Percentiles rank a stretch among this genome's conserved stretches.
phyloP scores from a whole-genome alignment of 2,888 invertebrate genomes.

The Hemicrepidius hirtus region DNA sequence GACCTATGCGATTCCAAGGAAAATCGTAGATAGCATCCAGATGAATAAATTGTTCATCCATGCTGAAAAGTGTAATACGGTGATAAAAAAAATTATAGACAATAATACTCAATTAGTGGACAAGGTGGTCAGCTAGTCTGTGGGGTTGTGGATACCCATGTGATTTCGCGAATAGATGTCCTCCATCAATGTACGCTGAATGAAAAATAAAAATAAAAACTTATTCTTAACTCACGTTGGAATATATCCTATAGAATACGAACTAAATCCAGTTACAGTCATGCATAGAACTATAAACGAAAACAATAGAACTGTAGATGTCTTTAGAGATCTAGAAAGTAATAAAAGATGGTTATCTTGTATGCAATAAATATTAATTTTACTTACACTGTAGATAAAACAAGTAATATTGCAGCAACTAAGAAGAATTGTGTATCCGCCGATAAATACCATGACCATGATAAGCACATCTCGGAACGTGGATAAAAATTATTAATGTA shows the following conservation, averaged over 20 bases:
- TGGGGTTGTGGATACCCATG: too few relatives aligned
- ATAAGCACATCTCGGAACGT: slow-evolving; percentile 71
- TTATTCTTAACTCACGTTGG: slow-evolving; percentile 72
- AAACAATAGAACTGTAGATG: slow-evolving; percentile 63
- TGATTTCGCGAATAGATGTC: too few relatives aligned
- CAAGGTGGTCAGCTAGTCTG: too few relatives aligned
- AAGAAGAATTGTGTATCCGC: slow-evolving; percentile 73
- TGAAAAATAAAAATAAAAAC: too few relatives aligned
- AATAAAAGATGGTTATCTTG: background rate
- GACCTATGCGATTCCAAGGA: slow-evolving; percentile 73
- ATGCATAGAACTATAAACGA: slow-evolving; percentile 66
- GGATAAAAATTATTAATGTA: slow-evolving; percentile 73
- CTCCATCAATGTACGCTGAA: too few relatives aligned
- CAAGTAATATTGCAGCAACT: slow-evolving; percentile 67
- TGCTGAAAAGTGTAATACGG: slow-evolving; percentile 59
- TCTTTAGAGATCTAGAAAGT: slow-evolving; percentile 66
- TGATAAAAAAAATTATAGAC: too few relatives aligned
- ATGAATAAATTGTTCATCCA: slow-evolving; percentile 69
- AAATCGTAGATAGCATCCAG: slow-evolving; percentile 72
- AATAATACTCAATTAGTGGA: too few relatives aligned
- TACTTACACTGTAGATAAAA: slow-evolving; percentile 71
- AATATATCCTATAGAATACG: slow-evolving; percentile 69
- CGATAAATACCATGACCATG: slow-evolving; percentile 74
- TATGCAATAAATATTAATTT: background rate
- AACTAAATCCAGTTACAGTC: slow-evolving; percentile 66